A percentile compares a stretch with the other conserved stretches of the same genome.
Evolutionary conservation across 2,888 invertebrate genomes (phyloP).

Genomic region (Drosophila prolongata): DNA sequence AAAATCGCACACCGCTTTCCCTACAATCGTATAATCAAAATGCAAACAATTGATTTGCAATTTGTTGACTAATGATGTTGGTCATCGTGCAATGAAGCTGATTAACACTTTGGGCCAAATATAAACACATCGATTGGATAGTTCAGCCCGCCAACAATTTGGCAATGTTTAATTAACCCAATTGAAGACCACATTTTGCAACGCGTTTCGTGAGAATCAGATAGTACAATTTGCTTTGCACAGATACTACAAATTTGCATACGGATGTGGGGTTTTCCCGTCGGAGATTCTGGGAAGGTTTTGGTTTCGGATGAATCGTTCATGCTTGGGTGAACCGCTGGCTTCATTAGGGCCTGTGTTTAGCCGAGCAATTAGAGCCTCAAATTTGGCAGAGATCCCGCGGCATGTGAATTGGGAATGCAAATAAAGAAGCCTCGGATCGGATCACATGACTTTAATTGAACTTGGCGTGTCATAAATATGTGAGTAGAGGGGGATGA

Average conservation of each 20-base stretch:
- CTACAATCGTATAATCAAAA: slow-evolving; percentile 10
- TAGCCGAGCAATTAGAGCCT: slow-evolving; percentile 64
- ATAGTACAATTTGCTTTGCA: slow-evolving; percentile 13
- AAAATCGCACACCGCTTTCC: slow-evolving; percentile 9
- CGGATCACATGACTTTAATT: slow-evolving; percentile 72
- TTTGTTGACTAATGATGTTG: slow-evolving; percentile 14
- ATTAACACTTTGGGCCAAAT: slow-evolving; percentile 41
- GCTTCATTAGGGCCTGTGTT: slow-evolving; percentile 33
- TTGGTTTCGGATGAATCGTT: slow-evolving; percentile 29
- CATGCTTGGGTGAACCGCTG: slow-evolving; percentile 48
- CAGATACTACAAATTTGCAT: slow-evolving; percentile 18
- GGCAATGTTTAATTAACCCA: slow-evolving; percentile 64
- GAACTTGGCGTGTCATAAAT: slow-evolving; percentile 69
- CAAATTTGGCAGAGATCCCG: slow-evolving; percentile 42
- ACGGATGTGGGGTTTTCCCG: slow-evolving; percentile 14
- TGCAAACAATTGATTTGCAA: slow-evolving; percentile 15
- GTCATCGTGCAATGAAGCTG: slow-evolving; percentile 10
- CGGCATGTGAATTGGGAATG: slow-evolving; percentile 67
- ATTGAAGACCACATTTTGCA: slow-evolving; percentile 19
- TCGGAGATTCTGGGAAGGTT: slow-evolving; percentile 23
- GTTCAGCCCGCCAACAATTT: slow-evolving; percentile 9
- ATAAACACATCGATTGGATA: slow-evolving; percentile 20
- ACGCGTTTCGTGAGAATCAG: not conserved
- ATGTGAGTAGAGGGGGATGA: slow-evolving; percentile 46
- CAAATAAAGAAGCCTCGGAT: slow-evolving; percentile 60